Evolutionary conservation across 2,113 vertebrate genomes (phyloP).

Genomic region (Mobula birostris): DNA sequence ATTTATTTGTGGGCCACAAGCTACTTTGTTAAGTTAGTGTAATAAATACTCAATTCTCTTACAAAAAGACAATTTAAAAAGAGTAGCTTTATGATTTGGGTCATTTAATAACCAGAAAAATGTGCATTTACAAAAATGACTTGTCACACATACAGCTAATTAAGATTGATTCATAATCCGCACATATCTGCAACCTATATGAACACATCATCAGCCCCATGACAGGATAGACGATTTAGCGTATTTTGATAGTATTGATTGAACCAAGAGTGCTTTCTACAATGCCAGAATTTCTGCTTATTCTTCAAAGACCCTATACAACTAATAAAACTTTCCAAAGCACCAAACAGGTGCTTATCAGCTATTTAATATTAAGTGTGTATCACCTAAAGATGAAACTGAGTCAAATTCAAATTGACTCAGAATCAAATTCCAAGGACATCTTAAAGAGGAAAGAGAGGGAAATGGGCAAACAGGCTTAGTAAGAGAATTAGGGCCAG

Average conservation of each 20-base stretch:
- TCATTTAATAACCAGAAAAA: too few relatives aligned
- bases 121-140: not conserved
- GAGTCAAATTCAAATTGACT: too few relatives aligned
- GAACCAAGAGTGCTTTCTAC: not conserved
- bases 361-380: too few relatives aligned
- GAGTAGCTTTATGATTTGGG: too few relatives aligned
- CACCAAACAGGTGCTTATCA: too few relatives aligned
- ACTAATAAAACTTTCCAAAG: too few relatives aligned
- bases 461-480: too few relatives aligned
- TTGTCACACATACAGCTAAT: not conserved
- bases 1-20: not conserved
- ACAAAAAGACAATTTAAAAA: not conserved
- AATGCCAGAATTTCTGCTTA: not conserved
- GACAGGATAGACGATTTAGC: not conserved
- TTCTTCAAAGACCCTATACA: not conserved
- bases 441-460: too few relatives aligned
- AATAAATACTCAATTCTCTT: not conserved
- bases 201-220: not conserved
- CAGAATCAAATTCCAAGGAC: too few relatives aligned
- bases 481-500: too few relatives aligned
- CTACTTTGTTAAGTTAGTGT: not conserved
- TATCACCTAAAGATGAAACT: too few relatives aligned
- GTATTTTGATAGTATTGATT: not conserved
- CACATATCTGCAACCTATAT: not conserved
- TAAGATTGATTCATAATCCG: not conserved